Evolutionary conservation across 2,888 invertebrate genomes (phyloP).

Genomic region (Stenchaetothrips biformis): DNA sequence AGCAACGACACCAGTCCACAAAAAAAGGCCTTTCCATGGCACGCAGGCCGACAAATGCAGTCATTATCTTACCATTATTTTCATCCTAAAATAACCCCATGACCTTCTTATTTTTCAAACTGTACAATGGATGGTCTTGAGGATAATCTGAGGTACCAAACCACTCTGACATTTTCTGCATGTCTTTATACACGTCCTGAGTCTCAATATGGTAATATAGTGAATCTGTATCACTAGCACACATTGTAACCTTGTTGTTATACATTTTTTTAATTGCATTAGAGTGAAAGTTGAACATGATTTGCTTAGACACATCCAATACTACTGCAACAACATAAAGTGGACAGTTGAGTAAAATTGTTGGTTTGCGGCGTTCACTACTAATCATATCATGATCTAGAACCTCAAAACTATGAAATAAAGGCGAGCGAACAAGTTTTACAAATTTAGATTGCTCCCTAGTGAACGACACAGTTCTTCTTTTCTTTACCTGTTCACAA

Average conservation of each 20-base stretch:
- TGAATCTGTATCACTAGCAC: constrained; percentile 41
- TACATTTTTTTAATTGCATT: constrained; percentile 37
- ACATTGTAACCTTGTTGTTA: constrained; percentile 34
- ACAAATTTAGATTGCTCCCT: neutral
- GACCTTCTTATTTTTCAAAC: constrained; percentile 35
- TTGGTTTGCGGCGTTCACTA: neutral
- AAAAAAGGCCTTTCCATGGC: too few species aligned
- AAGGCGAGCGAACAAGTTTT: neutral
- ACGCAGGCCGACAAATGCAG: constrained; percentile 37
- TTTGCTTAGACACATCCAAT: constrained; percentile 39
- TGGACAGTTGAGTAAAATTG: constrained; percentile 31
- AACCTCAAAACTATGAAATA: constrained; percentile 13
- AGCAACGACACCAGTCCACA: too few species aligned
- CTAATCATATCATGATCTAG: neutral
- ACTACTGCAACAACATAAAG: constrained; percentile 38
- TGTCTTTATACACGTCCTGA: constrained; percentile 32
- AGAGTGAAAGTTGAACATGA: constrained; percentile 40
- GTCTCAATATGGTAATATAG: constrained; percentile 35
- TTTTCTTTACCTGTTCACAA: neutral
- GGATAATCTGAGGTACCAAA: constrained; percentile 35
- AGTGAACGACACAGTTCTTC: neutral
- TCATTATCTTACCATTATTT: constrained; percentile 33
- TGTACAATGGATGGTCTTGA: constrained; percentile 28
- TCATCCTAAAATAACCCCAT: constrained; percentile 40
- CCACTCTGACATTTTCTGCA: constrained; percentile 19